Conservation (phyloP, 1,140 invertebrate genomes). For the Phthorimaea operculella region DNA sequence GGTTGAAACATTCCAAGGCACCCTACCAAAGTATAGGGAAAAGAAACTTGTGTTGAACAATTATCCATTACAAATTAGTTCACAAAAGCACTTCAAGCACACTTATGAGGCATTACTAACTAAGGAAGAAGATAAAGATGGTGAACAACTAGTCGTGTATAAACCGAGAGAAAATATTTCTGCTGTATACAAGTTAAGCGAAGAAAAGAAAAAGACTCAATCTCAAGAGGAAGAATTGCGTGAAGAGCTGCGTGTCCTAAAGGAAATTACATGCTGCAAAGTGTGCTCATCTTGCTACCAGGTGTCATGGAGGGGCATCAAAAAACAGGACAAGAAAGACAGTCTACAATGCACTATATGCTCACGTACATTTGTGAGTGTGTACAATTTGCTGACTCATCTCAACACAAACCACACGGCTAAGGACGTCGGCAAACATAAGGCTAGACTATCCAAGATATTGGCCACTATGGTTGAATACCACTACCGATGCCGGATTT, state of each 20-base stretch:
- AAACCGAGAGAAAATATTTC: background rate
- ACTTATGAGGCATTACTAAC: background rate
- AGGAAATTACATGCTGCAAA: background rate
- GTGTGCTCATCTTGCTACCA: background rate
- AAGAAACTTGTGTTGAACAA: background rate
- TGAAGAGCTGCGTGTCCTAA: background rate
- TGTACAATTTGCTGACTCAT: background rate
- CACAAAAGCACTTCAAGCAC: background rate
- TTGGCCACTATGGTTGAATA: conserved; percentile 25
- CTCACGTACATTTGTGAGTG: background rate
- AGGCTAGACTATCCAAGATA: background rate
- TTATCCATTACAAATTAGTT: background rate
- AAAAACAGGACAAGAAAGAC: background rate
- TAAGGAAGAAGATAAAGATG: background rate
- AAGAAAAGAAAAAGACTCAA: background rate
- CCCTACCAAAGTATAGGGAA: background rate
- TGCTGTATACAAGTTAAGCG: background rate
- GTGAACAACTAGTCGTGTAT: background rate
- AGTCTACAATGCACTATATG: background rate
- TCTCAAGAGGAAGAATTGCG: background rate
- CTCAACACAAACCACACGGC: background rate
- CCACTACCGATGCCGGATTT: conserved; percentile 44
- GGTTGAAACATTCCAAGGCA: background rate
- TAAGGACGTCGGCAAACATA: background rate
- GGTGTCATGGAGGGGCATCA: background rate